A percentile compares a stretch with the other conserved stretches of the same genome.
phyloP scores from a whole-genome alignment of 2,113 vertebrate species.

The Apus apus region DNA sequence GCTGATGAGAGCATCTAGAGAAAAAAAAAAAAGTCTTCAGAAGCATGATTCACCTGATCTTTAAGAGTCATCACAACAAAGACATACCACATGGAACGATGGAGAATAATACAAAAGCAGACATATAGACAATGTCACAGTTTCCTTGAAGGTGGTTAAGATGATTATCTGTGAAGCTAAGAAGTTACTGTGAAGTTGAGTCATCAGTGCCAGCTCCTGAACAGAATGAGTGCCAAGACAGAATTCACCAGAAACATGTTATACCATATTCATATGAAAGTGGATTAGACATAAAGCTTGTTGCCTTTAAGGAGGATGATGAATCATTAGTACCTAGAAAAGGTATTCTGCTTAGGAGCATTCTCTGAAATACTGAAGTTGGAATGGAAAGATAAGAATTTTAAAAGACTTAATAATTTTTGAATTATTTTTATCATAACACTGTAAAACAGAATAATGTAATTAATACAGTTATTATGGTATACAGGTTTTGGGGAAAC shows the following conservation, averaged over 20 bases:
- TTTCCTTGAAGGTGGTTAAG: slow-evolving; percentile 37
- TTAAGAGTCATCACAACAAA: not conserved
- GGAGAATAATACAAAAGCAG: not conserved
- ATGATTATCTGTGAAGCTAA: slow-evolving; percentile 1
- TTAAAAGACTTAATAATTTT: not conserved
- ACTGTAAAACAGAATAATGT: not conserved
- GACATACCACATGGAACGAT: not conserved
- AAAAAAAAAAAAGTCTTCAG: not conserved
- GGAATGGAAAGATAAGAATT: not conserved
- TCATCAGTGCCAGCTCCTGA: not conserved
- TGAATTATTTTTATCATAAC: not conserved
- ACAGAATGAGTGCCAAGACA: not conserved
- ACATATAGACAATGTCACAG: not conserved
- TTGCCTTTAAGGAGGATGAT: not conserved
- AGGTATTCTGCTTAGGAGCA: not conserved
- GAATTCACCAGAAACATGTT: slow-evolving; percentile 11
- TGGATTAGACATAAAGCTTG: not conserved
- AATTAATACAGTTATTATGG: not conserved
- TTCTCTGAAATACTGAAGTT: not conserved
- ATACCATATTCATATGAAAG: not conserved
- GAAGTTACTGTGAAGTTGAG: slow-evolving; percentile 7
- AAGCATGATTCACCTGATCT: not conserved
- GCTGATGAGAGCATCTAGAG: not conserved
- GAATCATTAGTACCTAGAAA: not conserved
- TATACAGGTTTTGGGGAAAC: not conserved